A percentile compares a stretch with the other conserved stretches of the same genome.
Conservation (phyloP, 2,888 invertebrate genomes). For the Apotomis betuletana region DNA sequence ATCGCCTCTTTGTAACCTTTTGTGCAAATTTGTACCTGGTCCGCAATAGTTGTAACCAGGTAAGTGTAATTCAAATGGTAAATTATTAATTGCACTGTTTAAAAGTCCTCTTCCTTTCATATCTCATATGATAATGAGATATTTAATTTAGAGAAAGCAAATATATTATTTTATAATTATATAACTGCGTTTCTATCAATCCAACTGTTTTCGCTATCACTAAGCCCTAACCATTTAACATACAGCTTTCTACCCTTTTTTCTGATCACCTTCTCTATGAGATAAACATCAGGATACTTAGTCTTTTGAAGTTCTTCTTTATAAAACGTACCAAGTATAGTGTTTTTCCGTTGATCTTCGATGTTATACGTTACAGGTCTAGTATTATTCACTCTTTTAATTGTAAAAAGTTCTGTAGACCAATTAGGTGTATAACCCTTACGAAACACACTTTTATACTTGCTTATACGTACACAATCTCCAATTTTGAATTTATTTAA, state of each 20-base stretch:
- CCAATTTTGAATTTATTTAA: neutral
- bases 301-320: constrained; percentile 54
- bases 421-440: constrained; percentile 55
- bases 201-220: neutral
- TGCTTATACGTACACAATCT: constrained; percentile 15
- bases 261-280: constrained; percentile 50
- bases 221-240: neutral
- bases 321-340: constrained; percentile 56
- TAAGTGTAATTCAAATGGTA: too few species aligned
- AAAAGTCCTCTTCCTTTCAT: neutral
- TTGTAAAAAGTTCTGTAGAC: constrained; percentile 53
- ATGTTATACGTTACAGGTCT: constrained; percentile 52
- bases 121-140: too few species aligned
- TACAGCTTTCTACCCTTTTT: too few species aligned
- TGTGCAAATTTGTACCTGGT: neutral
- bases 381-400: constrained; percentile 49
- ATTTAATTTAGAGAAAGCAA: too few species aligned
- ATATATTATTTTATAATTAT: too few species aligned
- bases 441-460: constrained; percentile 45
- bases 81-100: too few species aligned
- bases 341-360: constrained; percentile 49
- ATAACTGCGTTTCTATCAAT: too few species aligned
- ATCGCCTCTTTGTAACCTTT: neutral
- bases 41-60: too few species aligned
- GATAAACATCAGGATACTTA: constrained; percentile 52